Conservation (phyloP, 2,113 vertebrate species). For the Elephantulus edwardii region DNA sequence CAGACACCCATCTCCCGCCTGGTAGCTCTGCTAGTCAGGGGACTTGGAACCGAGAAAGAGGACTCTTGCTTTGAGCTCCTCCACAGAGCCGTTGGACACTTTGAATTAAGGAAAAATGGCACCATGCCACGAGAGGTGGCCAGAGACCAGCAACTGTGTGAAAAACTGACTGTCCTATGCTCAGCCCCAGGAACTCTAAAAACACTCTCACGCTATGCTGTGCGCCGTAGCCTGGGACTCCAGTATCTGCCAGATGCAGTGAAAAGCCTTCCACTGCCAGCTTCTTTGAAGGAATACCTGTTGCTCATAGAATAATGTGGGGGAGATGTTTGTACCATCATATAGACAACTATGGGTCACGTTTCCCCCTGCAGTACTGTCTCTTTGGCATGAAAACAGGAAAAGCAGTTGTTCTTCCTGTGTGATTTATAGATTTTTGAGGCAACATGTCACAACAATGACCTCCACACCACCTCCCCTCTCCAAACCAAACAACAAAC, state of each 20-base stretch:
- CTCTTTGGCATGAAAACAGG: slow-evolving; percentile 50
- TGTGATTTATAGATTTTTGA: slow-evolving; percentile 59
- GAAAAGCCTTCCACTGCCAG: slow-evolving; percentile 92
- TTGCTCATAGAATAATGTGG: slow-evolving; percentile 82
- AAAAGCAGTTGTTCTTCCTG: slow-evolving; percentile 44
- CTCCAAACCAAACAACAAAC: slow-evolving; percentile 49
- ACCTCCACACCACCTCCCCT: slow-evolving; percentile 39
- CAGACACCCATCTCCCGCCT: slow-evolving; percentile 94
- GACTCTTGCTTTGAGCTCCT: slow-evolving; percentile 95
- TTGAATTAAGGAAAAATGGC: slow-evolving; percentile 91
- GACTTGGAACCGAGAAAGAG: slow-evolving; percentile 93
- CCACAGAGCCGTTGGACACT: slow-evolving; percentile 88
- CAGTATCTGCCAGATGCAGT: slow-evolving; percentile 92
- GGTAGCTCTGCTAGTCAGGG: slow-evolving; percentile 91
- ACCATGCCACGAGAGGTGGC: slow-evolving; percentile 91
- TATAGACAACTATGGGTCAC: slow-evolving; percentile 7
- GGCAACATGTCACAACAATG: slow-evolving; percentile 55
- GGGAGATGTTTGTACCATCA: background rate
- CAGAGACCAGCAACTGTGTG: slow-evolving; percentile 92
- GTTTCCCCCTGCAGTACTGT: background rate
- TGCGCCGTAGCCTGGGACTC: slow-evolving; percentile 91
- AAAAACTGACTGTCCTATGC: slow-evolving; percentile 89
- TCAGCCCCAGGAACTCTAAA: slow-evolving; percentile 89
- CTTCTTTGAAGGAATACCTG: slow-evolving; percentile 93
- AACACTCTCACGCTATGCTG: slow-evolving; percentile 89